These are phyloP conservation scores for Alectoris magna DNA, from an alignment of 2,797 vertebrate genomes.

Conservation along the genomic window DNA sequence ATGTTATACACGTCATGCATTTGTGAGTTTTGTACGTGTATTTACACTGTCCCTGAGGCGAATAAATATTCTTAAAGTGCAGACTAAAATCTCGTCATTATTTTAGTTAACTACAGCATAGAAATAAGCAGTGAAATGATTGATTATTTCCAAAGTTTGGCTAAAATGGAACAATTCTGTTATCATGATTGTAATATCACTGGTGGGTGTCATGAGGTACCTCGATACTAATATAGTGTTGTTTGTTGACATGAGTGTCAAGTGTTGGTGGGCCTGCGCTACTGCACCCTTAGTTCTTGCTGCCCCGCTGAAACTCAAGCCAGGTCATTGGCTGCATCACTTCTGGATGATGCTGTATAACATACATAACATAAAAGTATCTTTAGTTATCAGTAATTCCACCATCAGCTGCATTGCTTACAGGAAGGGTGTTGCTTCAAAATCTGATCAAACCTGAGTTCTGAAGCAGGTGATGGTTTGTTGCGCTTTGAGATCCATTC, in stretches of 20 bases:
- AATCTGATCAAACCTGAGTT: background rate
- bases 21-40: background rate
- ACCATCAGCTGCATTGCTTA: background rate
- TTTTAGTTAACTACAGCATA: background rate
- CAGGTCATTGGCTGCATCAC: background rate
- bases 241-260: background rate
- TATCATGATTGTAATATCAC: rapidly evolving
- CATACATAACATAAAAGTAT: background rate
- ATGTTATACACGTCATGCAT: background rate
- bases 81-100: background rate
- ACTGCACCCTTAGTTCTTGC: background rate
- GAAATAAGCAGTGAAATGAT: background rate
- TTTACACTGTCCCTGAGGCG: background rate
- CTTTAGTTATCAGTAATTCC: background rate
- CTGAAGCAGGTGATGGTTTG: background rate
- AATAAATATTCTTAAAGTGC: background rate
- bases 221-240: rapidly evolving
- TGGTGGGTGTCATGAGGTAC: background rate
- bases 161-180: background rate
- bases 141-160: background rate
- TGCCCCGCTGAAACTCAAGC: background rate
- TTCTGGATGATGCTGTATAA: background rate
- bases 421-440: background rate
- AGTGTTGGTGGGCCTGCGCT: background rate
- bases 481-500: background rate